Evolutionary conservation across 2,113 vertebrate species (phyloP).

Genomic region (Xyrauchen texanus): DNA sequence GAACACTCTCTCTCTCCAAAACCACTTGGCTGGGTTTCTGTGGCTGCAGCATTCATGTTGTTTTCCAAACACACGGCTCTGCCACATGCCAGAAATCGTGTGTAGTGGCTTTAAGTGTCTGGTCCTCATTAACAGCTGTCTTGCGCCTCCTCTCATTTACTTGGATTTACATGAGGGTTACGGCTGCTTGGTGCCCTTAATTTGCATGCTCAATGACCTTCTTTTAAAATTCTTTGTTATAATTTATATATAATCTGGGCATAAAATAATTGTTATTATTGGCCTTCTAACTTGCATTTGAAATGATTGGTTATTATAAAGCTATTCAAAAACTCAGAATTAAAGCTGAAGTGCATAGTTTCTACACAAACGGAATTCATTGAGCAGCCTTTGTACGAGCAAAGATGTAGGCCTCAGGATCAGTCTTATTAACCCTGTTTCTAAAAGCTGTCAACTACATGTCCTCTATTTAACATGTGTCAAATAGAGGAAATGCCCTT

Average conservation of each 20-base stretch:
- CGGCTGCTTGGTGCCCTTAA: neutral
- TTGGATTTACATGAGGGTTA: neutral
- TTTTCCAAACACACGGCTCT: conserved; percentile 10
- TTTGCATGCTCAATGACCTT: neutral
- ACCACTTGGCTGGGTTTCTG: neutral
- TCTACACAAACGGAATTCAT: too few relatives aligned
- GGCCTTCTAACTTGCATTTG: too few relatives aligned
- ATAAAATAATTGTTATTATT: too few relatives aligned
- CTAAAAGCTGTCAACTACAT: neutral
- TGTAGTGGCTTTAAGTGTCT: conserved; percentile 10
- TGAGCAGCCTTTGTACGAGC: too few relatives aligned
- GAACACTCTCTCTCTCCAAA: neutral
- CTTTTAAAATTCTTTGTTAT: neutral
- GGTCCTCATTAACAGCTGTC: neutral
- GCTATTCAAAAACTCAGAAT: too few relatives aligned
- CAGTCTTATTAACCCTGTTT: neutral
- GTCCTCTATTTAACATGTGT: too few relatives aligned
- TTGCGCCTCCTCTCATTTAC: neutral
- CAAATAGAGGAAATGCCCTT: neutral
- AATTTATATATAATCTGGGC: neutral
- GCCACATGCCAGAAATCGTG: neutral
- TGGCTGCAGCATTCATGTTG: neutral
- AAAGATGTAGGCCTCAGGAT: neutral
- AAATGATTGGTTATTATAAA: too few relatives aligned
- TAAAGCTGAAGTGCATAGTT: too few relatives aligned